phyloP scores from a whole-genome alignment of 2,888 invertebrate species.

The Eupithecia dodoneata region DNA sequence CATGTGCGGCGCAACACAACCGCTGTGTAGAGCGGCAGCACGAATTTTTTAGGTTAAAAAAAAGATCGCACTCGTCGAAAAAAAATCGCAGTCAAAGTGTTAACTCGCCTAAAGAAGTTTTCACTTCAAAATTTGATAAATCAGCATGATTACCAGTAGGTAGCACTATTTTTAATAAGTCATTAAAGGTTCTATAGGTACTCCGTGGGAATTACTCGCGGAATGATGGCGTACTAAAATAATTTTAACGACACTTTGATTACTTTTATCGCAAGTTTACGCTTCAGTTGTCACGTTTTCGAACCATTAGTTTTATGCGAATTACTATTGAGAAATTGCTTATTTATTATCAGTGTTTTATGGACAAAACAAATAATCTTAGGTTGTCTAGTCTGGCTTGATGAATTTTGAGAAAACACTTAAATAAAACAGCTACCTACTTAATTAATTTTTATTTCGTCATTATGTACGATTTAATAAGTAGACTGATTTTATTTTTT shows the following conservation, averaged over 20 bases:
- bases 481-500: not conserved
- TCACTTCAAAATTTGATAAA: no score
- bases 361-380: constrained; percentile 56
- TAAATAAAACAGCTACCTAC: not conserved
- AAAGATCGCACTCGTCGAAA: no score
- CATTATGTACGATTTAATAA: not conserved
- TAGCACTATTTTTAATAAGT: constrained; percentile 41
- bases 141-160: not conserved
- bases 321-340: constrained; percentile 77
- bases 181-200: constrained; percentile 42
- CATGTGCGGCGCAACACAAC: no score
- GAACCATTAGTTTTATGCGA: constrained; percentile 82
- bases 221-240: constrained; percentile 73
- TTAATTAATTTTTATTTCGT: not conserved
- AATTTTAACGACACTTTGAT: constrained; percentile 82
- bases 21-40: no score
- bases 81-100: no score
- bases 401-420: constrained; percentile 34
- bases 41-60: no score
- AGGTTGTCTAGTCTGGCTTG: constrained; percentile 46
- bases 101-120: no score
- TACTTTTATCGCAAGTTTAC: constrained; percentile 82
- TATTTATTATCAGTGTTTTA: constrained; percentile 70
- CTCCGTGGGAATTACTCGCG: constrained; percentile 55
- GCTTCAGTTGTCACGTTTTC: constrained; percentile 80